Percentiles rank a stretch among this genome's conserved stretches.
Conservation (phyloP, 2,113 vertebrate genomes). For the Tetraodon nigroviridis region DNA sequence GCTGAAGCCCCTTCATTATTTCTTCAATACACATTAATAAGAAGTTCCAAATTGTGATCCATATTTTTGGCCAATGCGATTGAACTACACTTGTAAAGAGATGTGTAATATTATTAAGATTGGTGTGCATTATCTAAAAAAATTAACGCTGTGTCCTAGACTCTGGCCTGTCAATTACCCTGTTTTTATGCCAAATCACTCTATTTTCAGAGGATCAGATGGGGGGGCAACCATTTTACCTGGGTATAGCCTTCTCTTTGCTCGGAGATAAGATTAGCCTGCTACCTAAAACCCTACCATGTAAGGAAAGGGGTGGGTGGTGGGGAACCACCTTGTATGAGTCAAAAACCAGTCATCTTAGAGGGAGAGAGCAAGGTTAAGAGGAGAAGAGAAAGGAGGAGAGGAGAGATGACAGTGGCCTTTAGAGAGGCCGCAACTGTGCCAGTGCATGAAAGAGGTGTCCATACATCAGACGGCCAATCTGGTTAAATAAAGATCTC, state of each 20-base stretch:
- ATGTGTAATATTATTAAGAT: too few relatives aligned
- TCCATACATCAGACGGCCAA: conserved; percentile 70
- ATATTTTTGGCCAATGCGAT: too few relatives aligned
- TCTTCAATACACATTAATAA: too few relatives aligned
- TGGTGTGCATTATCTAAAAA: too few relatives aligned
- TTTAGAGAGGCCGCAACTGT: conserved; percentile 22
- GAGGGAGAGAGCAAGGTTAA: conserved; percentile 7
- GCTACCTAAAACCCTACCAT: conserved; percentile 56
- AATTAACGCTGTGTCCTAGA: too few relatives aligned
- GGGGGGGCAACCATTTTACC: conserved; percentile 23
- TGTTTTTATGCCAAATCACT: background rate
- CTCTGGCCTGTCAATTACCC: too few relatives aligned
- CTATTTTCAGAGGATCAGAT: conserved; percentile 22
- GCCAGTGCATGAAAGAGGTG: conserved; percentile 53
- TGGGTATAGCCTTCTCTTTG: conserved; percentile 44
- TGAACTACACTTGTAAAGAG: too few relatives aligned
- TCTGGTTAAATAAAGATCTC: conserved; percentile 76
- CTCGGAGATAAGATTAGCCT: conserved; percentile 51
- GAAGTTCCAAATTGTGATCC: too few relatives aligned
- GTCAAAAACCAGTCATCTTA: conserved; percentile 57
- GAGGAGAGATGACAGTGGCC: conserved; percentile 11
- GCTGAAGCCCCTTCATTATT: too few relatives aligned
- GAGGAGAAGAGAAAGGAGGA: conserved; percentile 4
- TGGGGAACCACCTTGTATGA: conserved; percentile 57
- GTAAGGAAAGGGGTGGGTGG: conserved; percentile 37